Conservation (phyloP, 2,113 vertebrate species). For the Helogale parvula region DNA sequence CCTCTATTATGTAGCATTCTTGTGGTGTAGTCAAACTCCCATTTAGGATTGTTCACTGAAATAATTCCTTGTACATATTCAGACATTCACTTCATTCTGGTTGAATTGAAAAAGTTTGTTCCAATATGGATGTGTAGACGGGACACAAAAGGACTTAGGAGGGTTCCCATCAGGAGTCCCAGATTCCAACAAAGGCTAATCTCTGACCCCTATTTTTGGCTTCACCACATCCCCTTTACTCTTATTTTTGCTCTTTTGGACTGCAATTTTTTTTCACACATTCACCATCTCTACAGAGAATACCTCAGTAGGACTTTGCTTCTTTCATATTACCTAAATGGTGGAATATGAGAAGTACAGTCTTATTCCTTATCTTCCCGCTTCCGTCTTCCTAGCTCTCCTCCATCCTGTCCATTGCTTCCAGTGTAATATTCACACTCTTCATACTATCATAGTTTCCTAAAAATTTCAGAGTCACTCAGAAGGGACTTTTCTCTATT, state of each 20-base stretch:
- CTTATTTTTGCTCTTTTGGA: background rate
- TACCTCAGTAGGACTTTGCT: background rate
- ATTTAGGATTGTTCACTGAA: background rate
- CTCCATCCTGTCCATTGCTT: background rate
- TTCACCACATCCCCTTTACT: background rate
- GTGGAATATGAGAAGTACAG: background rate
- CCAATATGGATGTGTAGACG: background rate
- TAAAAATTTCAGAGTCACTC: background rate
- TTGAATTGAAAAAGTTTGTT: background rate
- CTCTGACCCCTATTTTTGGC: background rate
- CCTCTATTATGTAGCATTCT: background rate
- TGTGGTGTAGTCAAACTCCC: background rate
- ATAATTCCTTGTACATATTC: background rate
- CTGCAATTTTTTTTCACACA: background rate
- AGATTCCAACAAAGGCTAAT: background rate
- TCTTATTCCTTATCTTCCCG: background rate
- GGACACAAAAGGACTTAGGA: background rate
- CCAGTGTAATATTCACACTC: background rate
- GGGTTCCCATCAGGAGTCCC: background rate
- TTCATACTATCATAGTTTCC: background rate
- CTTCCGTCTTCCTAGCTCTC: background rate
- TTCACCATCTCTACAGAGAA: background rate
- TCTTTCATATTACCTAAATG: background rate
- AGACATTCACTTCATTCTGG: background rate
- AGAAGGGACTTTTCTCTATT: background rate